Evolutionary conservation across 2,797 vertebrate species (phyloP).

Genomic region (Lepidocolaptes lacrymiger): DNA sequence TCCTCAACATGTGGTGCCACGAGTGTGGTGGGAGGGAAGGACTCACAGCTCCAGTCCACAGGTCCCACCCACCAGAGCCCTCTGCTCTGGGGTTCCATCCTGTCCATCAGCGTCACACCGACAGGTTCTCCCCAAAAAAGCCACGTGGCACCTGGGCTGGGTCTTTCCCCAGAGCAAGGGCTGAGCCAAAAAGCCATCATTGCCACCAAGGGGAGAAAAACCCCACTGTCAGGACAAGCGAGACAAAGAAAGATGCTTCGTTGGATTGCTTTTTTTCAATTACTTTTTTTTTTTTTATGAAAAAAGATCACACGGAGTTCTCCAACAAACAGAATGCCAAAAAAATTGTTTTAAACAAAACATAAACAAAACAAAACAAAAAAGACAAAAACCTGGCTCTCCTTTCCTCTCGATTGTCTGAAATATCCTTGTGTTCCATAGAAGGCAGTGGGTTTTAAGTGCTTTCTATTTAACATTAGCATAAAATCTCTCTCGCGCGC

Average conservation of each 20-base stretch:
- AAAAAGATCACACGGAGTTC: conserved; percentile 82
- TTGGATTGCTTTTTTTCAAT: conserved; percentile 66
- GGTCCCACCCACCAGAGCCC: background rate
- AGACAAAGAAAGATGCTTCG: conserved; percentile 45
- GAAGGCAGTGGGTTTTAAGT: conserved; percentile 83
- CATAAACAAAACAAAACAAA: conserved; percentile 60
- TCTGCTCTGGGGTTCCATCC: background rate
- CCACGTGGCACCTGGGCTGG: fast-evolving
- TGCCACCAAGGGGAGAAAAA: background rate
- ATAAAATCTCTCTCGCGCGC: conserved; percentile 69
- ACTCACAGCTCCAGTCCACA: fast-evolving
- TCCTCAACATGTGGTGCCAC: fast-evolving
- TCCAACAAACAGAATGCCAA: conserved; percentile 81
- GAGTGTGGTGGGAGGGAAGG: fast-evolving
- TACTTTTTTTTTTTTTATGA: conserved; percentile 77
- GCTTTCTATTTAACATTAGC: conserved; percentile 81
- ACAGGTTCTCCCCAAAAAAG: fast-evolving
- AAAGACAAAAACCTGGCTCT: conserved; percentile 78
- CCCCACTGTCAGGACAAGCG: background rate
- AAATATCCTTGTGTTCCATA: conserved; percentile 75
- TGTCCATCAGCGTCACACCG: fast-evolving
- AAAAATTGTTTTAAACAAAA: conserved; percentile 69
- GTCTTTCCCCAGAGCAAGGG: background rate
- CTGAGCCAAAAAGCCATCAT: background rate
- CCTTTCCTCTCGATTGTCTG: conserved; percentile 90